Evolutionary conservation across 1,140 invertebrate species (phyloP).

Genomic region (Hycleus phaleratus): DNA sequence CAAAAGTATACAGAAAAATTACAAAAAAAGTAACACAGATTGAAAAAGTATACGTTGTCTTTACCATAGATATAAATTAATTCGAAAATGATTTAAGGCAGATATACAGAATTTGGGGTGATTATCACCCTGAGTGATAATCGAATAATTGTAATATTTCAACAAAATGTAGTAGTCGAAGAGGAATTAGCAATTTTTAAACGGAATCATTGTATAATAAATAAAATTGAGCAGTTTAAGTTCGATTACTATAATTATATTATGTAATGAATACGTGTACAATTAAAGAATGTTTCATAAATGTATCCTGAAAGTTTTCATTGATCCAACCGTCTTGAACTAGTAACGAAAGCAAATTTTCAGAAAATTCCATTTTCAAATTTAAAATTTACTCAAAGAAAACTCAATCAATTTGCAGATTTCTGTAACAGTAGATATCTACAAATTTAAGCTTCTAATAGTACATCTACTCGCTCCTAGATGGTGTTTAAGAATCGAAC

Average conservation of each 20-base stretch:
- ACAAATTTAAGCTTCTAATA: too few species aligned
- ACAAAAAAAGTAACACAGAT: conserved; percentile 2
- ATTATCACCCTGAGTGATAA: not conserved
- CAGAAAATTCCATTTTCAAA: too few species aligned
- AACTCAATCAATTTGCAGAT: too few species aligned
- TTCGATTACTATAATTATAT: conserved; percentile 2
- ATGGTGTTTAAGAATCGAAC: too few species aligned
- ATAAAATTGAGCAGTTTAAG: conserved; percentile 1
- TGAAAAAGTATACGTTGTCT: conserved; percentile 7
- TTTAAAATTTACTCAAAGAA: too few species aligned
- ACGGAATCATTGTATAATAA: conserved; percentile 10
- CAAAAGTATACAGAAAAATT: not conserved
- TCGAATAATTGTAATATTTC: too few species aligned
- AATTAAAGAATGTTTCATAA: conserved; percentile 19
- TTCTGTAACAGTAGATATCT: too few species aligned
- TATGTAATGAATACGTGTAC: conserved; percentile 18
- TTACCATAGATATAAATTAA: not conserved
- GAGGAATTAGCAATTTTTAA: conserved; percentile 3
- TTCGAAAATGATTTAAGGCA: not conserved
- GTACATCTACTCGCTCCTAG: too few species aligned
- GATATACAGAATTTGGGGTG: too few species aligned
- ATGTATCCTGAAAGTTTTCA: conserved; percentile 3
- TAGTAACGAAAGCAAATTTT: too few species aligned
- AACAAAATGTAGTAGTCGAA: too few species aligned
- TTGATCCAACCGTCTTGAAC: not conserved